Conservation (phyloP, 1,140 invertebrate species). For the Drosophila insularis region DNA sequence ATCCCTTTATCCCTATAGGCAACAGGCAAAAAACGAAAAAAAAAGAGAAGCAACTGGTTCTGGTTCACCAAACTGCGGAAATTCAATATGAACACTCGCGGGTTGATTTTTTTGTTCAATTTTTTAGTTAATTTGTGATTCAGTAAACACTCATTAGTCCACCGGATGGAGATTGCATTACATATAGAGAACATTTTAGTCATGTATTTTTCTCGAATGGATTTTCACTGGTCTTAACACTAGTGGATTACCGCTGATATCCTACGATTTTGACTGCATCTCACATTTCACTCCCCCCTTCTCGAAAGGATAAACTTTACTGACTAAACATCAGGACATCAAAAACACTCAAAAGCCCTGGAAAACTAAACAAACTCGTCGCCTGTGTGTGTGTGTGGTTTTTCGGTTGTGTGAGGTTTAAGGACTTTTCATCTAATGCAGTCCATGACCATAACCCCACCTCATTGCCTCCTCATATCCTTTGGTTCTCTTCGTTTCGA, state of each 20-base stretch:
- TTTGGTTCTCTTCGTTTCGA: not conserved
- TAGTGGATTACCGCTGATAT: not conserved
- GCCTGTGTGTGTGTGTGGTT: not conserved
- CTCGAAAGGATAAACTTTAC: not conserved
- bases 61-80: slow-evolving; percentile 6
- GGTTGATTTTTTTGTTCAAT: not conserved
- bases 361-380: slow-evolving; percentile 1
- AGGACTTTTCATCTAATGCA: slow-evolving; percentile 8
- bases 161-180: slow-evolving; percentile 1
- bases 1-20: slow-evolving; percentile 2
- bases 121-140: not conserved
- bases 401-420: not conserved
- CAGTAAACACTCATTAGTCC: slow-evolving; percentile 9
- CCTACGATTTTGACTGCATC: slow-evolving; percentile 1
- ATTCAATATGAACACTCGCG: not conserved
- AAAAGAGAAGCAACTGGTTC: not conserved
- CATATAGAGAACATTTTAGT: not conserved
- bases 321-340: not conserved
- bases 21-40: not conserved
- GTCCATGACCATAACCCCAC: not conserved
- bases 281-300: slow-evolving; percentile 1
- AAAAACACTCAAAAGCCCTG: slow-evolving; percentile 5
- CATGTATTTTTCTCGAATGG: not conserved
- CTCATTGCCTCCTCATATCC: not conserved
- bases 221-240: not conserved